A percentile compares a stretch with the other conserved stretches of the same genome.
These are phyloP conservation scores for Orchestes rusci DNA, from an alignment of 2,888 invertebrate genomes.

Conservation along the genomic window DNA sequence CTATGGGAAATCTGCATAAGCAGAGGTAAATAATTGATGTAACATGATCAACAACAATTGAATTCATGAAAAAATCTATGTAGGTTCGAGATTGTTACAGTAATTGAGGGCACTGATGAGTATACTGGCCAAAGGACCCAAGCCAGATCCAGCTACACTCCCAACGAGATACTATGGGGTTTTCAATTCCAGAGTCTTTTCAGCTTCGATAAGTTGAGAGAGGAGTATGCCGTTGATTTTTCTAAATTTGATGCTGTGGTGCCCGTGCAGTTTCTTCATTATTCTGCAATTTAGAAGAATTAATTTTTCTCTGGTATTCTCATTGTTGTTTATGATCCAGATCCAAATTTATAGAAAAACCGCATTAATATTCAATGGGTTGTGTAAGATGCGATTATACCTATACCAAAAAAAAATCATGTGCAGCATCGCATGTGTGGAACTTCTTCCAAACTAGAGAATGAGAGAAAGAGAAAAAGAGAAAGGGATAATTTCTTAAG, in stretches of 20 bases:
- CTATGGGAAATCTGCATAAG: conserved; percentile 73
- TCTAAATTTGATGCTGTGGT: conserved; percentile 25
- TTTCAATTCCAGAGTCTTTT: conserved; percentile 22
- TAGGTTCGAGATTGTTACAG: conserved; percentile 27
- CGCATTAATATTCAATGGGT: too few relatives aligned
- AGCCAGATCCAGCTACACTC: conserved; percentile 26
- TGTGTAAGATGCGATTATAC: too few relatives aligned
- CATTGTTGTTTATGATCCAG: too few relatives aligned
- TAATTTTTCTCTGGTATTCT: too few relatives aligned
- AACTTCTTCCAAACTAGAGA: too few relatives aligned
- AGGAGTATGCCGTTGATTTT: conserved; percentile 26
- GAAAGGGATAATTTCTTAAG: too few relatives aligned
- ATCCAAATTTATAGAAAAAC: too few relatives aligned
- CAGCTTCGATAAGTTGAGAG: conserved; percentile 16
- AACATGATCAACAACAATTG: conserved; percentile 1
- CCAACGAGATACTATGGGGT: conserved; percentile 28
- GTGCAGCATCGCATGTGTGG: too few relatives aligned
- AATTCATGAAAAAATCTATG: not conserved
- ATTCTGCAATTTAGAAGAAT: conserved; percentile 23
- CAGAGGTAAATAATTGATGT: conserved; percentile 49
- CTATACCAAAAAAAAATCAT: too few relatives aligned
- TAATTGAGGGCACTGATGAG: conserved; percentile 27
- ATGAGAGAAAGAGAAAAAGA: too few relatives aligned
- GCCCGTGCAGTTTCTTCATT: conserved; percentile 24
- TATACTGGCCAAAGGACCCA: conserved; percentile 28